Conservation (phyloP, 1,140 invertebrate genomes). For the Papilio machaon region DNA sequence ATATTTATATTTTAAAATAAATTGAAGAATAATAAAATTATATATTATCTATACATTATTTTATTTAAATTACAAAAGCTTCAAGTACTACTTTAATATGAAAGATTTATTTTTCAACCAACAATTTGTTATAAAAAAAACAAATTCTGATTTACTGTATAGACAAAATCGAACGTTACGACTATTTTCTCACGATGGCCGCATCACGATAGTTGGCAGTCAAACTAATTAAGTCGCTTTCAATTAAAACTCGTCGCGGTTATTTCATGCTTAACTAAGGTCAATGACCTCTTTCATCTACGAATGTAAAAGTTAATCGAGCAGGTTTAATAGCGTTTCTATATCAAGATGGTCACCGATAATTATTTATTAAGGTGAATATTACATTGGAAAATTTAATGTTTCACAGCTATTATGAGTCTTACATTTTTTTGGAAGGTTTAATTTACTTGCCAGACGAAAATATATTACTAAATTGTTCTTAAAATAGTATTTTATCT, state of each 20-base stretch:
- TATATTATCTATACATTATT: too few relatives aligned
- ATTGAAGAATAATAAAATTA: too few relatives aligned
- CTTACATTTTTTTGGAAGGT: background rate
- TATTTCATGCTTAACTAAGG: slow-evolving; percentile 19
- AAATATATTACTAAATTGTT: too few relatives aligned
- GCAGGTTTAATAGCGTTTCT: slow-evolving; percentile 4
- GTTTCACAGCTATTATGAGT: background rate
- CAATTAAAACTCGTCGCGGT: slow-evolving; percentile 56
- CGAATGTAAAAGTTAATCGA: slow-evolving; percentile 6
- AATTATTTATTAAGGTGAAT: background rate
- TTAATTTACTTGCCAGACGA: too few relatives aligned
- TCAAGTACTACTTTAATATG: too few relatives aligned
- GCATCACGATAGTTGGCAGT: slow-evolving; percentile 37
- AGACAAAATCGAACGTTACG: background rate
- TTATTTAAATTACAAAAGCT: too few relatives aligned
- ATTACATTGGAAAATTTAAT: background rate
- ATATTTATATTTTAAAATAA: too few relatives aligned
- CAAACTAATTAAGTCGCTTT: slow-evolving; percentile 59
- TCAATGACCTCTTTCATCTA: slow-evolving; percentile 39
- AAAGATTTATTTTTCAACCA: too few relatives aligned
- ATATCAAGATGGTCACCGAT: background rate
- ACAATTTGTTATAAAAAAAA: too few relatives aligned
- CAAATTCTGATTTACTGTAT: background rate
- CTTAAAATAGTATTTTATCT: too few relatives aligned
- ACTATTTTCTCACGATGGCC: slow-evolving; percentile 33